Percentiles rank a stretch among this genome's conserved stretches.
phyloP scores from a whole-genome alignment of 1,140 invertebrate species.

The Rhagoletis pomonella region DNA sequence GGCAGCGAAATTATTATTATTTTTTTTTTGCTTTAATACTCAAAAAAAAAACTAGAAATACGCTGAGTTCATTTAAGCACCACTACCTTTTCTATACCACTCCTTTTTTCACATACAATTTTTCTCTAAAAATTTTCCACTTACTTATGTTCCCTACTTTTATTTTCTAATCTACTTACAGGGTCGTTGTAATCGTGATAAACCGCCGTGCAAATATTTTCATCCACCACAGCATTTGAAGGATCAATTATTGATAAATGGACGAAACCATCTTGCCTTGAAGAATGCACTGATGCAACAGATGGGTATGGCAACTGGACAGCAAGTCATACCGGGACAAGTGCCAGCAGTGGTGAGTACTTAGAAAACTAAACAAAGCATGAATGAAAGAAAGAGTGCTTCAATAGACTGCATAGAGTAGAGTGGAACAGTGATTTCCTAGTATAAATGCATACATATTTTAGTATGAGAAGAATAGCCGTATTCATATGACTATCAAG shows the following conservation, averaged over 20 bases:
- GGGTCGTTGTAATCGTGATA: conserved; percentile 99
- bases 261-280: conserved; percentile 98
- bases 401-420: too few species aligned
- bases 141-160: conserved; percentile 44
- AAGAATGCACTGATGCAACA: conserved; percentile 98
- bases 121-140: not conserved
- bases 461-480: too few species aligned
- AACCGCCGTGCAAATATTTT: conserved; percentile 99
- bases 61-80: not conserved
- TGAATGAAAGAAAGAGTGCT: not conserved
- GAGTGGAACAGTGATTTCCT: too few species aligned
- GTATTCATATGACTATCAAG: too few species aligned
- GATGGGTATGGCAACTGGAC: conserved; percentile 92
- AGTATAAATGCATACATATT: too few species aligned
- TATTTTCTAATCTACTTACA: conserved; percentile 76
- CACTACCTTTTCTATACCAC: not conserved
- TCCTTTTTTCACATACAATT: not conserved
- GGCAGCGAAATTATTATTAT: not conserved
- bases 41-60: not conserved
- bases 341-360: conserved; percentile 91
- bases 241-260: conserved; percentile 99
- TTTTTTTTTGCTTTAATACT: not conserved
- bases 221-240: conserved; percentile 99
- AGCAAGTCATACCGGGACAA: conserved; percentile 91
- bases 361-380: not conserved